Evolutionary conservation across 35 echinoderm and acorn worm species (phyloP).

Genomic region (Stichopus chloronotus): DNA sequence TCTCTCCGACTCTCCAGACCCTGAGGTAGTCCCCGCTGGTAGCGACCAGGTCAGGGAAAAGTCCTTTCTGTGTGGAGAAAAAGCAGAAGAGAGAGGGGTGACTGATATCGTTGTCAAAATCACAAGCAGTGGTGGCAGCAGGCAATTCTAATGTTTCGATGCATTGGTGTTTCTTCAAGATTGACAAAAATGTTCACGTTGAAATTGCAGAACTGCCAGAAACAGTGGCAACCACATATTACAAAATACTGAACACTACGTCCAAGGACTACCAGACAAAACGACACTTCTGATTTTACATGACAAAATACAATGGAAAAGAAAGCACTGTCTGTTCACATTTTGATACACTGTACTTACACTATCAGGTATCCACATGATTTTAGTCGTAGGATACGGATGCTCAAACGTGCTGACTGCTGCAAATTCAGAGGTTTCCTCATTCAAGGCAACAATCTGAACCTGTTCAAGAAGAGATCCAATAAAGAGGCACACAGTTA

Average conservation of each 20-base stretch:
- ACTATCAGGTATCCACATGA: slow-evolving; percentile 99
- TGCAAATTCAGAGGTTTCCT: slow-evolving; percentile 97
- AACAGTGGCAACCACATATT: too few relatives aligned
- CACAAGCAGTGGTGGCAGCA: too few relatives aligned
- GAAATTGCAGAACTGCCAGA: too few relatives aligned
- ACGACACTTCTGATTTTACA: too few relatives aligned
- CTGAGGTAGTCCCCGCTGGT: slow-evolving; percentile 98
- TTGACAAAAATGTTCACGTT: too few relatives aligned
- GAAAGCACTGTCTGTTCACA: neutral
- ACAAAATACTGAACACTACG: too few relatives aligned
- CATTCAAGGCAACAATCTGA: slow-evolving; percentile 96
- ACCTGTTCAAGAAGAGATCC: slow-evolving; percentile 51
- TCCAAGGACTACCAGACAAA: too few relatives aligned
- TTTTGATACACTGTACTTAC: slow-evolving; percentile 56
- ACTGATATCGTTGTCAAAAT: too few relatives aligned
- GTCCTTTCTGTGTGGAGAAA: slow-evolving; percentile 75
- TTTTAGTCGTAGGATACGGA: slow-evolving; percentile 97
- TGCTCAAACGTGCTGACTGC: slow-evolving; percentile 92
- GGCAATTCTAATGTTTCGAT: neutral
- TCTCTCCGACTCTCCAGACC: slow-evolving; percentile 90
- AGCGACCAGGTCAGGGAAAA: slow-evolving; percentile 91
- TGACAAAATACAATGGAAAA: too few relatives aligned
- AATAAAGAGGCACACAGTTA: neutral
- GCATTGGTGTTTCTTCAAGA: neutral
- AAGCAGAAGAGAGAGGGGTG: neutral